phyloP scores from a whole-genome alignment of 2,797 vertebrate species.

The Myoxocephalus aenaeus region DNA sequence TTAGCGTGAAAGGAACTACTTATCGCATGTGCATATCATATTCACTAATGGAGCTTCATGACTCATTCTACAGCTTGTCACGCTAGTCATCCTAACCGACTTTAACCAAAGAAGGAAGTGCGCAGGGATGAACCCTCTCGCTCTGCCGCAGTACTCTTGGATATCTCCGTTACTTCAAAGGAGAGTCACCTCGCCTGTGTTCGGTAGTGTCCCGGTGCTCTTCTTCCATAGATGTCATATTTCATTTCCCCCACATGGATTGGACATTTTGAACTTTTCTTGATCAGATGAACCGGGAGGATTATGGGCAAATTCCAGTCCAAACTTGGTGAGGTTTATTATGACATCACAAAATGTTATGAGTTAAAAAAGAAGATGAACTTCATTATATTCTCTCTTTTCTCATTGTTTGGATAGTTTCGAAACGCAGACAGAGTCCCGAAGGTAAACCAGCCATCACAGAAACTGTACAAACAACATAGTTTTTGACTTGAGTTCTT shows the following conservation, averaged over 20 bases:
- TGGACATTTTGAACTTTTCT: constrained; percentile 19
- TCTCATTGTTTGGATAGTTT: constrained; percentile 48
- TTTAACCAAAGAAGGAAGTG: constrained; percentile 47
- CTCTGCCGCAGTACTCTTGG: constrained; percentile 29
- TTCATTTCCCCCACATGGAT: background rate
- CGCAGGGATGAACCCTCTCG: constrained; percentile 9
- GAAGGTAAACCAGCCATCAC: constrained; percentile 59
- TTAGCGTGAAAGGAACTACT: too few relatives aligned
- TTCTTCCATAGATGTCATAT: background rate
- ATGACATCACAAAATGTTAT: background rate
- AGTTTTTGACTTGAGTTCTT: background rate
- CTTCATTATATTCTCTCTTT: background rate
- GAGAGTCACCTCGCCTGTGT: background rate
- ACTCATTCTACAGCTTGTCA: background rate
- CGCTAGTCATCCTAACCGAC: accelerated
- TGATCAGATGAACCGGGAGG: constrained; percentile 2
- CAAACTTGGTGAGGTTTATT: constrained; percentile 64
- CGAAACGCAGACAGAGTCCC: constrained; percentile 68
- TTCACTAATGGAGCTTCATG: background rate
- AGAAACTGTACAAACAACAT: accelerated
- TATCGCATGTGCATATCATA: background rate
- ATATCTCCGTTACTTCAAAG: background rate
- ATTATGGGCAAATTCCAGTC: constrained; percentile 76
- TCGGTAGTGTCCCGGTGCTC: background rate
- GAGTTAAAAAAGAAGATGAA: background rate